phyloP scores from a whole-genome alignment of 2,797 vertebrate genomes.

The Nyctibius grandis region DNA sequence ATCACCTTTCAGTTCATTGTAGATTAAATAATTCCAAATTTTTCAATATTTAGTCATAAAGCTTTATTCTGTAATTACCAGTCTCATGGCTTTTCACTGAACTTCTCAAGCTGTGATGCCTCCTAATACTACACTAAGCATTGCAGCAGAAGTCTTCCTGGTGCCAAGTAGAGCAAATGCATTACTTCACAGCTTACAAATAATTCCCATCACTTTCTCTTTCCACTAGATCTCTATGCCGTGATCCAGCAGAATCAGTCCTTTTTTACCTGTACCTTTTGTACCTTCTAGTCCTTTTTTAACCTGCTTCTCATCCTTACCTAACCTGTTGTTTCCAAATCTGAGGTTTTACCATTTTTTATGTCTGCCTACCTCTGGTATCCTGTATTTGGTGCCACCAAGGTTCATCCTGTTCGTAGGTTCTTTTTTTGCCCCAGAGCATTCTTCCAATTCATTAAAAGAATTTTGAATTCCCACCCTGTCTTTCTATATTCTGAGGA shows the following conservation, averaged over 20 bases:
- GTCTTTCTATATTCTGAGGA: background rate
- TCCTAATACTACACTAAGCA: background rate
- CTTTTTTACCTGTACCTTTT: too few species aligned
- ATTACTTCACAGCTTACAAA: background rate
- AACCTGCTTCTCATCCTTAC: background rate
- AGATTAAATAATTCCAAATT: background rate
- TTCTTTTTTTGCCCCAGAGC: background rate
- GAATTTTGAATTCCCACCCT: background rate
- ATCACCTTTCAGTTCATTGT: background rate
- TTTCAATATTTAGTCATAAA: background rate
- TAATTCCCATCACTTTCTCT: background rate
- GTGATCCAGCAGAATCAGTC: background rate
- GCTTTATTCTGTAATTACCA: background rate
- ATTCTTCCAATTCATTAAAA: background rate
- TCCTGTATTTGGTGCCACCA: fast-evolving
- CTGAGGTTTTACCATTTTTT: background rate
- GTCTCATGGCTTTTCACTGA: background rate
- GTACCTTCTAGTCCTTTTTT: background rate
- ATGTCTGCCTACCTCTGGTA: background rate
- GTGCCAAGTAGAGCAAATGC: background rate
- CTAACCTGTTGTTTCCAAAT: background rate
- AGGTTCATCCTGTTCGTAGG: fast-evolving
- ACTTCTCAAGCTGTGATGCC: background rate
- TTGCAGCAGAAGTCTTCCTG: background rate
- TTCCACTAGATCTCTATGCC: background rate